Conservation (phyloP, 37 sponge, comb jelly and placozoan species). For the Aplysina aerophoba region DNA sequence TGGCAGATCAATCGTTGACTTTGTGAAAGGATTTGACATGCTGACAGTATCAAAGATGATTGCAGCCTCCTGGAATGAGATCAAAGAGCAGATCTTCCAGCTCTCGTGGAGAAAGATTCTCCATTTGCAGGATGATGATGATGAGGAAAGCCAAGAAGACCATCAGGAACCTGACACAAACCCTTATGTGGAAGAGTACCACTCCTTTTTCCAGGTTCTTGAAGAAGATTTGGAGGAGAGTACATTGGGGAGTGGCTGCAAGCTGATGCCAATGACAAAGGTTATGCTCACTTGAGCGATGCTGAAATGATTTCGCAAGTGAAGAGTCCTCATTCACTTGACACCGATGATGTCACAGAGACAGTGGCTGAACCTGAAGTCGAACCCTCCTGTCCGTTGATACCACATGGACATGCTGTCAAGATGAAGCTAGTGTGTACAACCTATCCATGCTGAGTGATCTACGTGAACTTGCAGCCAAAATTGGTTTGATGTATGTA, state of each 20-base stretch:
- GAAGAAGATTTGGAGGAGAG: conserved; percentile 20
- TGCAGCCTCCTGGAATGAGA: conserved; percentile 37
- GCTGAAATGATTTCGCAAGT: conserved; percentile 13
- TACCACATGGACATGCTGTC: conserved; percentile 2
- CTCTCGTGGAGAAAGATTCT: conserved; percentile 15
- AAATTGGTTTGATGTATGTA: not conserved
- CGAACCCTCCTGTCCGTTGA: not conserved
- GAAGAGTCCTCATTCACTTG: not conserved
- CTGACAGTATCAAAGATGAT: conserved; percentile 27
- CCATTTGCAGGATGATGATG: not conserved
- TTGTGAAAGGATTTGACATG: conserved; percentile 55
- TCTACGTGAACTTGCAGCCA: conserved; percentile 9
- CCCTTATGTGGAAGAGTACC: not conserved
- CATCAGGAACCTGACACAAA: not conserved
- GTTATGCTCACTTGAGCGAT: conserved; percentile 22
- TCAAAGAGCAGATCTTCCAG: conserved; percentile 12
- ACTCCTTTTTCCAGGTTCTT: not conserved
- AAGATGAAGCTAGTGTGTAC: not conserved
- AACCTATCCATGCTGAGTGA: conserved; percentile 13
- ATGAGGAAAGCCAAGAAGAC: not conserved
- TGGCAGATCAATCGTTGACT: conserved; percentile 50
- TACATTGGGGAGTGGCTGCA: conserved; percentile 29
- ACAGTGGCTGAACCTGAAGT: not conserved
- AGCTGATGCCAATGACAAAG: conserved; percentile 11
- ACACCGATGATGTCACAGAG: conserved; percentile 9